Evolutionary conservation across 2,888 invertebrate genomes (phyloP).

Genomic region (Gisinianus flammeolus): DNA sequence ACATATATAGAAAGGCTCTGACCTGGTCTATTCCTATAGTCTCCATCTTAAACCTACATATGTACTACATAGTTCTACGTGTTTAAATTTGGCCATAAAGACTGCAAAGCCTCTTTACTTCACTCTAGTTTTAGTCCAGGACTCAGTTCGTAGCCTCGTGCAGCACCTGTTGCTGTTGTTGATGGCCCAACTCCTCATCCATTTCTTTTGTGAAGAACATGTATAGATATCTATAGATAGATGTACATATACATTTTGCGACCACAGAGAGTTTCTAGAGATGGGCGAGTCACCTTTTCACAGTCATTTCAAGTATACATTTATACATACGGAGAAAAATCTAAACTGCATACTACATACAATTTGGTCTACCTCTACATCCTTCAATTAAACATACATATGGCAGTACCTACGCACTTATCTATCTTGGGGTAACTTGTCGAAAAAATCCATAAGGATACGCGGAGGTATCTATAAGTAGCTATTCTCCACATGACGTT

Average conservation of each 20-base stretch:
- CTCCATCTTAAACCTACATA: background rate
- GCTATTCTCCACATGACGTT: background rate
- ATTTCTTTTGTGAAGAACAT: background rate
- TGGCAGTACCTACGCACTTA: no score
- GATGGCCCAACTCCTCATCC: conserved; percentile 40
- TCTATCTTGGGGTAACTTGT: no score
- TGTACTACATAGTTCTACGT: no score
- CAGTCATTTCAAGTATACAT: background rate
- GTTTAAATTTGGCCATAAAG: background rate
- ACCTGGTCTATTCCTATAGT: conserved; percentile 25
- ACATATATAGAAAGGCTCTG: conserved; percentile 29
- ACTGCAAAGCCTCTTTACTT: conserved; percentile 19
- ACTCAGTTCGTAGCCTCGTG: conserved; percentile 14
- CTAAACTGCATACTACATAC: background rate
- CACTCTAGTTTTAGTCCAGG: background rate
- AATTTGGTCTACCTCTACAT: background rate
- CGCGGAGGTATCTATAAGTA: background rate
- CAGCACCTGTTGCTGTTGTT: conserved; percentile 44
- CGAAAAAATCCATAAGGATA: background rate
- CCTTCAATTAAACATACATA: no score
- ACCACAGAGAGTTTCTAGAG: conserved; percentile 14
- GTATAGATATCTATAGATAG: background rate
- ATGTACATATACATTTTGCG: background rate
- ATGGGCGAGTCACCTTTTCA: background rate
- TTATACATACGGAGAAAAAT: background rate